Percentiles rank a stretch among this genome's conserved stretches.
These are phyloP conservation scores for Argyresthia albistria DNA, from an alignment of 2,888 invertebrate species.

Conservation along the genomic window DNA sequence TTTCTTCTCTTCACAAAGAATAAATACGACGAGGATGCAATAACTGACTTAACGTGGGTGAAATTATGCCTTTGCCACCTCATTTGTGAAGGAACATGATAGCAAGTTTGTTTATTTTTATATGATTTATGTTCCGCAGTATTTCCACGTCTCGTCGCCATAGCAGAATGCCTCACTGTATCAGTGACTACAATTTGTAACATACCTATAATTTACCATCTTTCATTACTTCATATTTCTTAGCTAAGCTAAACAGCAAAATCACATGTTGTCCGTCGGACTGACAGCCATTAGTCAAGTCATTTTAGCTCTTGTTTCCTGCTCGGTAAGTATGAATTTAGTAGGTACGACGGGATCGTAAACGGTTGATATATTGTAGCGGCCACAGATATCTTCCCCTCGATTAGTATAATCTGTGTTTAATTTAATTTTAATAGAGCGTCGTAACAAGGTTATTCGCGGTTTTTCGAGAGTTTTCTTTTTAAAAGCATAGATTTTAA, in stretches of 20 bases:
- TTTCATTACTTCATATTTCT: constrained; percentile 54
- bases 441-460: not conserved
- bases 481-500: no score
- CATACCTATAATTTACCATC: constrained; percentile 31
- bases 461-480: no score
- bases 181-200: constrained; percentile 20
- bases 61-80: no score
- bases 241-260: constrained; percentile 6
- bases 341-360: not conserved
- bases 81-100: no score
- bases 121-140: no score
- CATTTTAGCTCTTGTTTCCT: not conserved
- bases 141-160: no score
- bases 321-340: not conserved
- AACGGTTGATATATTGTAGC: constrained; percentile 34
- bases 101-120: no score
- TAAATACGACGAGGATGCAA: no score
- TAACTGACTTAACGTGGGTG: no score
- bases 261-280: constrained; percentile 7
- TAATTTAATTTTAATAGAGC: constrained; percentile 58
- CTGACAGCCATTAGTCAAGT: not conserved
- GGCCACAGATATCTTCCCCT: constrained; percentile 13
- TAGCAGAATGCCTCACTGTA: not conserved
- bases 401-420: constrained; percentile 52
- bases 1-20: no score